Percentiles rank a stretch among this genome's conserved stretches.
These are phyloP conservation scores for Melanocharis versteri DNA, from an alignment of 2,113 vertebrate genomes.

Conservation along the genomic window DNA sequence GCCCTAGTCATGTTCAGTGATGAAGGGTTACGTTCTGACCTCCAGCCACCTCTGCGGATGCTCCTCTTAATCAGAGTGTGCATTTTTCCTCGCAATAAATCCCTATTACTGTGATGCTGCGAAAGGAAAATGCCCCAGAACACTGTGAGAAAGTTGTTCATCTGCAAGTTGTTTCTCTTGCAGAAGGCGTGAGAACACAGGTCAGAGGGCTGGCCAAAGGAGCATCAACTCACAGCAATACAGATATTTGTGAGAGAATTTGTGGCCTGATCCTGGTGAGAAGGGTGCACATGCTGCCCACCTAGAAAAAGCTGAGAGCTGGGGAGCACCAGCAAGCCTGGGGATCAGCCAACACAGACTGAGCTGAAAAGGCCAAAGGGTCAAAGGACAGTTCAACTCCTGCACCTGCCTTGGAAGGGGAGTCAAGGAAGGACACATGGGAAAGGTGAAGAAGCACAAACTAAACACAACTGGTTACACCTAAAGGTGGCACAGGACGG, in stretches of 20 bases:
- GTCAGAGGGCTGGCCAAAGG: neutral
- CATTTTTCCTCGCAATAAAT: neutral
- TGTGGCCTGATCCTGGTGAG: neutral
- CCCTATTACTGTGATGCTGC: neutral
- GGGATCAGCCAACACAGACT: neutral
- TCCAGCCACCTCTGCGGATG: neutral
- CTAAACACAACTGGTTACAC: neutral
- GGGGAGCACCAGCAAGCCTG: neutral
- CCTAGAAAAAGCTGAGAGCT: neutral
- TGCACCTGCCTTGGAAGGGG: neutral
- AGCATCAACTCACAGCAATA: accelerated
- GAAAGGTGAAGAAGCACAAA: neutral
- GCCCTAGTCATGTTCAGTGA: neutral
- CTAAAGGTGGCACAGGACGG: neutral
- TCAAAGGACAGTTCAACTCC: neutral
- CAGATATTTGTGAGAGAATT: neutral
- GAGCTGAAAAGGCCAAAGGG: neutral
- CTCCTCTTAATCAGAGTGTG: neutral
- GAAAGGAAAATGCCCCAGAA: neutral
- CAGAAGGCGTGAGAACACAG: neutral
- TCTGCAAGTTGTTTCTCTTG: neutral
- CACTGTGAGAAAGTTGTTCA: neutral
- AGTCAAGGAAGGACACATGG: accelerated
- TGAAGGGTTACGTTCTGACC: neutral
- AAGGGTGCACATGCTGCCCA: neutral